phyloP scores from a whole-genome alignment of 2,113 vertebrate genomes.

The Dissostichus mawsoni region DNA sequence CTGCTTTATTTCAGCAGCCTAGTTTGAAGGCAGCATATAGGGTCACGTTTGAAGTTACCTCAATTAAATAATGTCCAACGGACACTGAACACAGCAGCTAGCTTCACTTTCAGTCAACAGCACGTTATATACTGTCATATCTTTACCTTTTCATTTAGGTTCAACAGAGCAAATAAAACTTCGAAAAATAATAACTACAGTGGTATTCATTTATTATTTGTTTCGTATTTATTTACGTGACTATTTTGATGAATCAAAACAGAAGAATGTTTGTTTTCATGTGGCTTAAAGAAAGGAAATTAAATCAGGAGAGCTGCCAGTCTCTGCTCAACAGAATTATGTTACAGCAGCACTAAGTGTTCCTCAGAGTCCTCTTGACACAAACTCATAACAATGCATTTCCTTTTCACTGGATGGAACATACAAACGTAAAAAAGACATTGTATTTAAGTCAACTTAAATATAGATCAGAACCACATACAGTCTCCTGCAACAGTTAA shows the following conservation, averaged over 20 bases:
- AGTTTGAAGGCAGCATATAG: too few relatives aligned
- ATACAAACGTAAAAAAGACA: slow-evolving; percentile 5
- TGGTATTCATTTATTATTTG: slow-evolving; percentile 67
- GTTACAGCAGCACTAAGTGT: slow-evolving; percentile 53
- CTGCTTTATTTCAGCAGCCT: not conserved
- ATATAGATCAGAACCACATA: not conserved
- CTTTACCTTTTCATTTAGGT: slow-evolving; percentile 52
- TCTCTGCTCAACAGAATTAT: slow-evolving; percentile 45
- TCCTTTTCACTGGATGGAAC: slow-evolving; percentile 37
- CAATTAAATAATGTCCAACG: not conserved
- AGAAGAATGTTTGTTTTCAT: slow-evolving; percentile 56
- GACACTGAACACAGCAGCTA: not conserved
- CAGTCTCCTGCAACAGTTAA: not conserved
- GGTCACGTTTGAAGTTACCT: not conserved
- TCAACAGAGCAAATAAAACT: slow-evolving; percentile 70
- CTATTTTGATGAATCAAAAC: slow-evolving; percentile 78
- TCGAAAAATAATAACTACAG: slow-evolving; percentile 78
- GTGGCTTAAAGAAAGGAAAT: slow-evolving; percentile 73
- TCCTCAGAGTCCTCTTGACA: slow-evolving; percentile 75
- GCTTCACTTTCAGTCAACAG: slow-evolving; percentile 41
- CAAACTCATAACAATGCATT: slow-evolving; percentile 69
- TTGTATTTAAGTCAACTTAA: slow-evolving; percentile 1
- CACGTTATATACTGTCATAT: slow-evolving; percentile 15
- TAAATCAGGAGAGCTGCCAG: slow-evolving; percentile 77
- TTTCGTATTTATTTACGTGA: slow-evolving; percentile 45